These are phyloP conservation scores for Diacarnus erythraeanus DNA, from an alignment of 37 sponge, comb jelly and placozoan species.

Conservation along the genomic window DNA sequence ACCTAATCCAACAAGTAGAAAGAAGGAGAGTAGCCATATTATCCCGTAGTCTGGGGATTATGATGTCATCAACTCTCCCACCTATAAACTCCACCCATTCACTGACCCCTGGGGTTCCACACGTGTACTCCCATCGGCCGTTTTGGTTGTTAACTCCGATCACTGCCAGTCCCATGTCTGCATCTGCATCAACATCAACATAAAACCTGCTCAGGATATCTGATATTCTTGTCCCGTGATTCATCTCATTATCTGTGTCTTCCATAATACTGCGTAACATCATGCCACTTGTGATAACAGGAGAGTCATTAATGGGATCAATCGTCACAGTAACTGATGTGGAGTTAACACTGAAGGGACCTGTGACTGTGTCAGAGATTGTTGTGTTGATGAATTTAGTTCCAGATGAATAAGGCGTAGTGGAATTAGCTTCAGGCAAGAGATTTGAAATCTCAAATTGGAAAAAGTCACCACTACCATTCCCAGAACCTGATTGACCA, in stretches of 20 bases:
- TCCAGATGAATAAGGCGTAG: slow-evolving; percentile 35
- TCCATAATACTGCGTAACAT: slow-evolving; percentile 50
- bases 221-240: slow-evolving; percentile 76
- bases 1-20: slow-evolving; percentile 73
- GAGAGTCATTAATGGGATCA: slow-evolving; percentile 88
- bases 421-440: background rate
- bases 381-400: slow-evolving; percentile 37
- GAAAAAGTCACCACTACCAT: background rate
- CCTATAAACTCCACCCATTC: slow-evolving; percentile 83
- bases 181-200: slow-evolving; percentile 62
- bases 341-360: slow-evolving; percentile 70
- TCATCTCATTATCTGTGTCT: slow-evolving; percentile 31
- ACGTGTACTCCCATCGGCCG: slow-evolving; percentile 87
- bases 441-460: background rate
- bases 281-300: slow-evolving; percentile 57
- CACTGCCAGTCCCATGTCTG: slow-evolving; percentile 74
- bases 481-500: slow-evolving; percentile 6
- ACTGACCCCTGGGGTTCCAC: slow-evolving; percentile 24
- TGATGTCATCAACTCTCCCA: slow-evolving; percentile 56
- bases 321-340: slow-evolving; percentile 50
- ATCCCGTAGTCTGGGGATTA: slow-evolving; percentile 68
- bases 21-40: slow-evolving; percentile 81
- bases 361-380: slow-evolving; percentile 43
- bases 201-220: slow-evolving; percentile 65
- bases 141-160: slow-evolving; percentile 69